A percentile compares a stretch with the other conserved stretches of the same genome.
Evolutionary conservation across 2,888 invertebrate species (phyloP).

Genomic region (Harpalus rubripes): DNA sequence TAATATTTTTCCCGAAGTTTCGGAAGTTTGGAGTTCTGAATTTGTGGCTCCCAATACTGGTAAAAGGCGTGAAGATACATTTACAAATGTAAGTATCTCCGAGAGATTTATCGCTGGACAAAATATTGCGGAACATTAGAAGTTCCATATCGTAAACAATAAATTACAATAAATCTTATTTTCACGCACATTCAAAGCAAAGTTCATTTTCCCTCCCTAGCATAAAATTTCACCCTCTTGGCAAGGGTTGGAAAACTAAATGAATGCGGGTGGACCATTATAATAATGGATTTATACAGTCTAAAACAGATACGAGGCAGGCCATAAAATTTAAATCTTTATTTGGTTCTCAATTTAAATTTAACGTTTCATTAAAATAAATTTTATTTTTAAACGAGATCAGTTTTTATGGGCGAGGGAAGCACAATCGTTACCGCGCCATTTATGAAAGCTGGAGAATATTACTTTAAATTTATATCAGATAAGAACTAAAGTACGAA

Average conservation of each 20-base stretch:
- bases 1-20: background rate
- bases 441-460: too few relatives aligned
- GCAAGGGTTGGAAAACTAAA: slow-evolving; percentile 17
- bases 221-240: slow-evolving; percentile 54
- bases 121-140: slow-evolving; percentile 44
- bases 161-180: slow-evolving; percentile 56
- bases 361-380: slow-evolving; percentile 48
- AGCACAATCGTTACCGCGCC: too few relatives aligned
- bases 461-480: too few relatives aligned
- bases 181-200: slow-evolving; percentile 47
- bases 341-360: slow-evolving; percentile 38
- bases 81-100: slow-evolving; percentile 37
- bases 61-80: slow-evolving; percentile 38
- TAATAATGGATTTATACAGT: slow-evolving; percentile 52
- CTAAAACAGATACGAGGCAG: slow-evolving; percentile 18
- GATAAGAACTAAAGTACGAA: too few relatives aligned
- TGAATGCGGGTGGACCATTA: slow-evolving; percentile 49
- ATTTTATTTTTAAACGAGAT: background rate
- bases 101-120: slow-evolving; percentile 31
- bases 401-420: background rate
- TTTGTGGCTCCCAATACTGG: slow-evolving; percentile 20
- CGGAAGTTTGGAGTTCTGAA: background rate
- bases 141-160: slow-evolving; percentile 52
- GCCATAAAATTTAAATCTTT: slow-evolving; percentile 48
- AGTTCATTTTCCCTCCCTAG: slow-evolving; percentile 23